Evolutionary conservation across 2,888 invertebrate species (phyloP).

Genomic region (Ecliptopera silaceata): DNA sequence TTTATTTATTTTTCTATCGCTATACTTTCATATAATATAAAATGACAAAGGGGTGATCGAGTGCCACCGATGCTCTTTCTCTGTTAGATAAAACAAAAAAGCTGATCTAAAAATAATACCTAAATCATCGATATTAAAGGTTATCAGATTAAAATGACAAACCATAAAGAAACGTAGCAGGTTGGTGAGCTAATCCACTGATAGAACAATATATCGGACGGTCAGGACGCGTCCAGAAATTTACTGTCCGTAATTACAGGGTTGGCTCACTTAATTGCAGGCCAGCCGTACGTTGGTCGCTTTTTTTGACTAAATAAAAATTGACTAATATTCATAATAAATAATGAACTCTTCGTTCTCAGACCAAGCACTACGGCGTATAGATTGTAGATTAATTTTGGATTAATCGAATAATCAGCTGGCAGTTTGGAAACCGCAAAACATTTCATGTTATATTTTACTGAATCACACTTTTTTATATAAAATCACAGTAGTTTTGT

Average conservation of each 20-base stretch:
- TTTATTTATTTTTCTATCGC: too few species aligned
- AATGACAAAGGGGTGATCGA: too few species aligned
- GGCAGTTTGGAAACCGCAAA: conserved; percentile 25
- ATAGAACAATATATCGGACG: conserved; percentile 76
- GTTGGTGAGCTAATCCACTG: conserved; percentile 68
- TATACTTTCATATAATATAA: too few species aligned
- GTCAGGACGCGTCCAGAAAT: conserved; percentile 87
- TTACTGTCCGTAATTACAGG: conserved; percentile 94
- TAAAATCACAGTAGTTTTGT: too few species aligned
- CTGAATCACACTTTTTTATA: not conserved
- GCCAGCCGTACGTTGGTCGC: conserved; percentile 66
- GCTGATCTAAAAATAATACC: not conserved
- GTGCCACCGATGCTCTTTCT: too few species aligned
- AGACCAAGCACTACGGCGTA: conserved; percentile 67
- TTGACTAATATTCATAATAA: conserved; percentile 84
- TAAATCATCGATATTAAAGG: not conserved
- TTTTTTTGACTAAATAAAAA: conserved; percentile 83
- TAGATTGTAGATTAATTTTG: conserved; percentile 74
- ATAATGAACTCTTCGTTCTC: conserved; percentile 80
- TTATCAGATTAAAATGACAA: conserved; percentile 29
- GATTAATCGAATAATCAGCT: conserved; percentile 56
- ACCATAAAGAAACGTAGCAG: conserved; percentile 27
- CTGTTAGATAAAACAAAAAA: too few species aligned
- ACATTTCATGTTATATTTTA: not conserved
- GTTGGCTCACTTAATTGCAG: conserved; percentile 92